Evolutionary conservation across 2,797 vertebrate genomes (phyloP), one percentile per base, ranked within the genome.

Genomic region (Brotula barbata): DNA sequence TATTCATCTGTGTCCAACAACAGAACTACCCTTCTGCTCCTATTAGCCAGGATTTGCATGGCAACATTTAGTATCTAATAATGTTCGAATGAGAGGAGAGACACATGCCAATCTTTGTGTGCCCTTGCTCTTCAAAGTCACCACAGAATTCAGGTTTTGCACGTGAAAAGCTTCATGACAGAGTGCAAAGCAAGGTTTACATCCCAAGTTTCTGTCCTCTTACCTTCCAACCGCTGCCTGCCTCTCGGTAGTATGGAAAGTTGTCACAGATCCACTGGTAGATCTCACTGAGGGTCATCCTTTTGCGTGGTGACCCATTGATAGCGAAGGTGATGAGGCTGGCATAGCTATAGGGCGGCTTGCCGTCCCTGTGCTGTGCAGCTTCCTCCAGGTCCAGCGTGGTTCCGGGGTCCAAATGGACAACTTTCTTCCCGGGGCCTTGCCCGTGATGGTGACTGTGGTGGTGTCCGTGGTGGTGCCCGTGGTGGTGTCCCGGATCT

Each of bases 201-300:
- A 28, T 28, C 31, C 31, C 44, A 19, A 16, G 36, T 47, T 28
- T 39, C 31, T 33, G 6, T 33, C 31, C 0, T 50, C 91, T 89
- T 90, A 94, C 94, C 93, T 94, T 94, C 93, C 93, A 94, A 75
- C 93, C 93, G 52, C 93, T 94, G 79, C 93, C 93, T 16, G 93
- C 94, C 83, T 94, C 92, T 81, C 92, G 81, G 82, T 94, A 94
- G 85, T 94, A 94, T 1, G 93, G 93, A 58, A 94, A 94, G 85
- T 94, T 94, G 88, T 94, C 93, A 77, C 93, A 94, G 88, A 94
- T 94, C 93, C 93, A 94, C 86, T 94, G 93, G 81, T 94, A 94
- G 89, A 94, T 94, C 86, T 94, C 93, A 67, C 93, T 95, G 64
- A 95, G 90, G 51, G 93, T 95, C 93, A 95, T 95, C 74, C 92